These are phyloP conservation scores for Gallinago undulata DNA, from an alignment of 2,113 vertebrate species.

Conservation along the genomic window DNA sequence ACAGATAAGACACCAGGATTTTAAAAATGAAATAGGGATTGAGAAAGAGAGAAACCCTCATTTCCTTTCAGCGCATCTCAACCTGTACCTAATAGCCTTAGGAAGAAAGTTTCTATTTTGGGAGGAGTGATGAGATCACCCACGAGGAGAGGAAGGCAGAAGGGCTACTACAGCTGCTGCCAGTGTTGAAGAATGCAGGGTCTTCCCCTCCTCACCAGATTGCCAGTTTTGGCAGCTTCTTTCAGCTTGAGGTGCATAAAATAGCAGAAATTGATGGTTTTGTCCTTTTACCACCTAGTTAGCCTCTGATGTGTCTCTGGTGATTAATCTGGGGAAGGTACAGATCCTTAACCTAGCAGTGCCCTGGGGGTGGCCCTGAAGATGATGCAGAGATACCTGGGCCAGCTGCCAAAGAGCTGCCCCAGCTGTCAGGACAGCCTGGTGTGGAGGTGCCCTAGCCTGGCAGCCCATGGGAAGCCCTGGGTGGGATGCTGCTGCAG, in stretches of 20 bases:
- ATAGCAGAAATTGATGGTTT: rapidly evolving
- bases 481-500: neutral
- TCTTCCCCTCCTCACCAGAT: neutral
- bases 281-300: neutral
- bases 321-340: neutral
- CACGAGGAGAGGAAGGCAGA: neutral
- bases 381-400: neutral
- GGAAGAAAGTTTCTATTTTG: neutral
- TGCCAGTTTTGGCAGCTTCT: neutral
- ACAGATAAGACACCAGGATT: neutral
- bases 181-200: neutral
- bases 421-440: neutral
- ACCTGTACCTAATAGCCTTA: rapidly evolving
- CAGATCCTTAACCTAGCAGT: neutral
- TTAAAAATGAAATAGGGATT: neutral
- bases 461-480: neutral
- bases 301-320: neutral
- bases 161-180: neutral
- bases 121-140: neutral
- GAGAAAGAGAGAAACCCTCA: neutral
- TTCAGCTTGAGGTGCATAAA: neutral
- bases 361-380: neutral
- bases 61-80: neutral
- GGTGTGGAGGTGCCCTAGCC: too few species aligned
- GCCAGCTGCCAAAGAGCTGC: neutral